Evolutionary conservation across 2,113 vertebrate genomes (phyloP).

Genomic region (Salvelinus alpinus): DNA sequence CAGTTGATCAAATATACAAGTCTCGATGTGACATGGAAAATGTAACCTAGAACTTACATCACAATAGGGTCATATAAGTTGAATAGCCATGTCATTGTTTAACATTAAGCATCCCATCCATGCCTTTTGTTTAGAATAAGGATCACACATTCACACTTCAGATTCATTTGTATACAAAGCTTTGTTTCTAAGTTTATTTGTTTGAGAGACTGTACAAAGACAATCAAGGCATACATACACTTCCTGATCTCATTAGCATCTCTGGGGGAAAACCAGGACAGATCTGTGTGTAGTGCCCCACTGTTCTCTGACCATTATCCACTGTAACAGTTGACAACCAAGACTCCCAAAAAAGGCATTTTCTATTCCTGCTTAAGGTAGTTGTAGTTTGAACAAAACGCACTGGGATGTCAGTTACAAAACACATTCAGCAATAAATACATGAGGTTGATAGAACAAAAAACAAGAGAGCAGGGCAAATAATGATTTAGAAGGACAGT

Average conservation of each 20-base stretch:
- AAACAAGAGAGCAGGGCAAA: not conserved
- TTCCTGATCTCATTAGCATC: not conserved
- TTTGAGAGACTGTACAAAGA: conserved; percentile 16
- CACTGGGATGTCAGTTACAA: not conserved
- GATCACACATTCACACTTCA: too few species aligned
- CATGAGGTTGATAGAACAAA: not conserved
- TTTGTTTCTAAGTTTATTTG: conserved; percentile 10
- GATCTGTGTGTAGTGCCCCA: not conserved
- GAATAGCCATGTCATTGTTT: too few species aligned
- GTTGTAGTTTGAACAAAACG: not conserved
- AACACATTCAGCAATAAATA: conserved; percentile 7
- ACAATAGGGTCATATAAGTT: too few species aligned
- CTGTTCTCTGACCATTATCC: not conserved
- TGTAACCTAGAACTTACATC: too few species aligned
- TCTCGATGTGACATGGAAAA: too few species aligned
- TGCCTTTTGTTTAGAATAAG: too few species aligned
- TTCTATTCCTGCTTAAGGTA: not conserved
- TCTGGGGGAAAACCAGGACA: not conserved
- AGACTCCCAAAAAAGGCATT: conserved; percentile 2
- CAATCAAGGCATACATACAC: not conserved
- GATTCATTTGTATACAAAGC: too few species aligned
- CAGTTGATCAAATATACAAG: too few species aligned
- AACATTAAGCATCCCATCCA: too few species aligned
- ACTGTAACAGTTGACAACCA: conserved; percentile 50
- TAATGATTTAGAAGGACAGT: not conserved